Evolutionary conservation across 2,888 invertebrate genomes (phyloP).

Genomic region (Drosophila pseudotalamancana): DNA sequence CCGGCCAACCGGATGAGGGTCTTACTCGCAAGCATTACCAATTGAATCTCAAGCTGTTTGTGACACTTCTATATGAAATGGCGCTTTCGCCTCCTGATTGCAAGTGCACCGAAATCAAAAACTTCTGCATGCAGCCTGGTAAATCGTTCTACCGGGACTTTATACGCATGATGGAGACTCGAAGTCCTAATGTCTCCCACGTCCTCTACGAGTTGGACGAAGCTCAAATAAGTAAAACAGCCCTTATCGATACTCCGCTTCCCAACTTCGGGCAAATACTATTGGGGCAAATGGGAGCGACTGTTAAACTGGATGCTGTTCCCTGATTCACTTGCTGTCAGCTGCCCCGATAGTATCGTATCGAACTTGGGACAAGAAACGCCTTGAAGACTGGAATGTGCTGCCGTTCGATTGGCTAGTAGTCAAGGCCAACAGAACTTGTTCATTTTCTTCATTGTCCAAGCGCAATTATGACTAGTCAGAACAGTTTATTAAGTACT

Average conservation of each 20-base stretch:
- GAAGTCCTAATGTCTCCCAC: neutral
- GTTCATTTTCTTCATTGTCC: neutral
- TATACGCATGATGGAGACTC: conserved; percentile 3
- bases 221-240: neutral
- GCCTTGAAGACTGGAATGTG: too few species aligned
- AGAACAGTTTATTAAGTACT: neutral
- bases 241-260: neutral
- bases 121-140: conserved; percentile 32
- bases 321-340: too few species aligned
- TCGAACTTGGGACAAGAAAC: too few species aligned
- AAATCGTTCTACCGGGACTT: conserved; percentile 26
- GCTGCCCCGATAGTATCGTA: too few species aligned
- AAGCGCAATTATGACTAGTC: neutral
- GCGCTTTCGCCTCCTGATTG: conserved; percentile 33
- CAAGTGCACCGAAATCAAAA: conserved; percentile 37
- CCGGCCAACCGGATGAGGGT: conserved; percentile 26
- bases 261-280: neutral
- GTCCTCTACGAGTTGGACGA: conserved; percentile 40
- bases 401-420: too few species aligned
- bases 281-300: conserved; percentile 19
- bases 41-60: conserved; percentile 22
- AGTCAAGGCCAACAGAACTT: neutral
- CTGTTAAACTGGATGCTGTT: too few species aligned
- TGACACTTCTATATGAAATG: conserved; percentile 38
- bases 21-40: conserved; percentile 14